Conservation (phyloP, 1,140 invertebrate genomes). For the Temnothorax curvispinosus region DNA sequence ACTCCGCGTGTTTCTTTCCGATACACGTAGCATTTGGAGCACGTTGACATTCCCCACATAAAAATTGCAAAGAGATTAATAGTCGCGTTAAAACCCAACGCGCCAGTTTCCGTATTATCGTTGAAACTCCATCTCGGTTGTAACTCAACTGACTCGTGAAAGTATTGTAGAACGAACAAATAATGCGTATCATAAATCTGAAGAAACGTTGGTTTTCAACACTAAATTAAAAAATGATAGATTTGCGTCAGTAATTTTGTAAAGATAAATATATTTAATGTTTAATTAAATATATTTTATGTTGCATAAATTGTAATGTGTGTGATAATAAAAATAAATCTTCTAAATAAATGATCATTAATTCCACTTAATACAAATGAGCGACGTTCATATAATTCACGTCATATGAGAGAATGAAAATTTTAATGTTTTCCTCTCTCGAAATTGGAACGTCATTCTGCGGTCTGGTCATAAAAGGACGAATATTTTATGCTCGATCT, state of each 20-base stretch:
- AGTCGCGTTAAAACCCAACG: background rate
- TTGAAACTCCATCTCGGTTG: slow-evolving; percentile 17
- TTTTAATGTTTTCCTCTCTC: background rate
- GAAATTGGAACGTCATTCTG: slow-evolving; percentile 5
- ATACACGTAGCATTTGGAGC: background rate
- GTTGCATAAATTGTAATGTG: background rate
- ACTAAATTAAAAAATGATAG: background rate
- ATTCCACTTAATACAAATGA: background rate
- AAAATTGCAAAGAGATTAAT: slow-evolving; percentile 27
- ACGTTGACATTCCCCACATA: background rate
- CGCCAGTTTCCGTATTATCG: background rate
- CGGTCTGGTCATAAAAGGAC: background rate
- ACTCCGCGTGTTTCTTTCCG: background rate
- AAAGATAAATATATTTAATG: background rate
- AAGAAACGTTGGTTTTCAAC: background rate
- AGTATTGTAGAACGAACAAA: background rate
- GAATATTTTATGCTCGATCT: slow-evolving; percentile 9
- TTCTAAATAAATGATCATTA: background rate
- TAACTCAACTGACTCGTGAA: background rate
- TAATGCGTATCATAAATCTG: background rate
- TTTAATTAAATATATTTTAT: background rate
- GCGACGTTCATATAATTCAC: background rate
- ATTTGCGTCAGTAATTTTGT: background rate
- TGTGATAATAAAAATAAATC: background rate
- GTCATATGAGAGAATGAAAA: background rate